Conservation (phyloP, 2,888 invertebrate species). For the Temnothorax ravouxi region DNA sequence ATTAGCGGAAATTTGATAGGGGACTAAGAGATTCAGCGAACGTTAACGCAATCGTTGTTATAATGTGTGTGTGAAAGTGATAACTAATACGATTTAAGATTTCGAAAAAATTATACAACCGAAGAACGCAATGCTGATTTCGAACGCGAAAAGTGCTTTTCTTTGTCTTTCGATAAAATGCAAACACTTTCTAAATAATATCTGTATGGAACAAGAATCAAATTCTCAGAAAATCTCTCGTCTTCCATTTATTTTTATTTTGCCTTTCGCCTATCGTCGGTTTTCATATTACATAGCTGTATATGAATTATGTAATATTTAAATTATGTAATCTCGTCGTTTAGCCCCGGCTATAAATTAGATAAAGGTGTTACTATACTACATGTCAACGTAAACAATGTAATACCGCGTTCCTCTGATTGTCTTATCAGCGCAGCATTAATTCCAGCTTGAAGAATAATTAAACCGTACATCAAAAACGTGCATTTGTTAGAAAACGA, state of each 20-base stretch:
- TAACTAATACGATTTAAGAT: neutral
- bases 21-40: neutral
- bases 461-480: slow-evolving; percentile 9
- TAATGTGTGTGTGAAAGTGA: too few species aligned
- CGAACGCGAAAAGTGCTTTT: neutral
- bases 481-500: neutral
- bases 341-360: slow-evolving; percentile 41
- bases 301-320: slow-evolving; percentile 30
- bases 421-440: slow-evolving; percentile 34
- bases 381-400: slow-evolving; percentile 34
- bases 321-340: slow-evolving; percentile 32
- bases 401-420: slow-evolving; percentile 10
- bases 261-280: neutral
- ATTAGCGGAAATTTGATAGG: neutral
- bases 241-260: neutral
- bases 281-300: neutral
- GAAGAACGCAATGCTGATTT: neutral
- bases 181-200: neutral
- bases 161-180: neutral
- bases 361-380: slow-evolving; percentile 44
- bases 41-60: neutral
- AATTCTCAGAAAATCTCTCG: neutral
- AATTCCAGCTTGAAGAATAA: slow-evolving; percentile 21
- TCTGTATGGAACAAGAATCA: neutral
- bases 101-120: neutral